These are phyloP conservation scores for Brevimyrus niger DNA, from an alignment of 2,113 vertebrate species.

Conservation along the genomic window DNA sequence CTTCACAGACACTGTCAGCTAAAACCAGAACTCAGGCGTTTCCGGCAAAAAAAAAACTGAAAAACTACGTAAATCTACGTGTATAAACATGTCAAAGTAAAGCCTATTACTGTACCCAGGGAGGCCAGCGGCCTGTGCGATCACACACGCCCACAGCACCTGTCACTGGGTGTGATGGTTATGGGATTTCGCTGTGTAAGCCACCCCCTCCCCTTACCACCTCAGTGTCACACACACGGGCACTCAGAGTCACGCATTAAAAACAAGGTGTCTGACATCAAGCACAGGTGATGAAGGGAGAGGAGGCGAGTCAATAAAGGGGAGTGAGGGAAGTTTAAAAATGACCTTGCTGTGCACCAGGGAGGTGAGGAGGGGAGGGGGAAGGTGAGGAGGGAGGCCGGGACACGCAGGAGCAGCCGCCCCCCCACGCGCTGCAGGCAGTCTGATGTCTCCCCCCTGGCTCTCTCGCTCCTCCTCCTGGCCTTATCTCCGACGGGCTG, in stretches of 20 bases:
- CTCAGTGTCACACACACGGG: neutral
- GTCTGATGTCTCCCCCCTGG: slow-evolving; percentile 41
- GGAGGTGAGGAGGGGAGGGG: slow-evolving; percentile 41
- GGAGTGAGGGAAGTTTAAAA: slow-evolving; percentile 14
- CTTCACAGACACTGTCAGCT: neutral
- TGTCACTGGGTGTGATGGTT: neutral
- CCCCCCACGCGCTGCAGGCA: slow-evolving; percentile 54
- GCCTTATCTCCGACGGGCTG: slow-evolving; percentile 52
- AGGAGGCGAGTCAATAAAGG: neutral
- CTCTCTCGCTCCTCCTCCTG: slow-evolving; percentile 29
- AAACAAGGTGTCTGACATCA: neutral
- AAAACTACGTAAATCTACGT: neutral
- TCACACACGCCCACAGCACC: neutral
- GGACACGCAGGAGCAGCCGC: slow-evolving; percentile 53
- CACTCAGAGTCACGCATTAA: neutral
- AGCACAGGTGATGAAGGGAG: slow-evolving; percentile 15
- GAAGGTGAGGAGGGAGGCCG: no score
- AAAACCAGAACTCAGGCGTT: neutral
- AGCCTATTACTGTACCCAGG: neutral
- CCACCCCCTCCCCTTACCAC: no score
- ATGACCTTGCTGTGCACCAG: slow-evolving; percentile 45
- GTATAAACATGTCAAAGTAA: neutral
- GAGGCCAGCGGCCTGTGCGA: neutral
- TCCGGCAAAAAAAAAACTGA: neutral
- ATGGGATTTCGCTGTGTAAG: neutral